Conservation (phyloP, 2,113 vertebrate genomes). For the Callospermophilus lateralis region DNA sequence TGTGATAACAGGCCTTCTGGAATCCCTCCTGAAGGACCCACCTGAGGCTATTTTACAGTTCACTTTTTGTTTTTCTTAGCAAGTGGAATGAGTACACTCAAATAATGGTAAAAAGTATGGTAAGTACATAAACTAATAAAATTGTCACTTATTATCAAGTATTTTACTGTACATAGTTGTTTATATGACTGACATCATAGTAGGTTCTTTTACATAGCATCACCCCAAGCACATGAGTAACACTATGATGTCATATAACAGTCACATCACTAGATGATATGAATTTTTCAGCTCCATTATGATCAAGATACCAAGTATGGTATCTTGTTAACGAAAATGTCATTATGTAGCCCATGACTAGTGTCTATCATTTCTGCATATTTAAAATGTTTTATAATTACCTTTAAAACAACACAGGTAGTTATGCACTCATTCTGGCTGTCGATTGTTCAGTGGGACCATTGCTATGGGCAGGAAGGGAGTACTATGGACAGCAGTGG, state of each 20-base stretch:
- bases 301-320: background rate
- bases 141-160: background rate
- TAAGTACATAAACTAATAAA: background rate
- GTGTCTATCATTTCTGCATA: background rate
- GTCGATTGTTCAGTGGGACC: background rate
- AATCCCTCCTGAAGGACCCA: too few relatives aligned
- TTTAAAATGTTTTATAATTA: background rate
- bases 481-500: conserved; percentile 8
- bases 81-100: too few relatives aligned
- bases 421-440: background rate
- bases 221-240: background rate
- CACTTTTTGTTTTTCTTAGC: too few relatives aligned
- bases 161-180: too few relatives aligned
- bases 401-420: background rate
- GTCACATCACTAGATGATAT: too few relatives aligned
- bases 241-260: background rate
- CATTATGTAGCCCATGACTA: background rate
- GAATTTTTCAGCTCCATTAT: background rate
- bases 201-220: background rate
- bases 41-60: too few relatives aligned
- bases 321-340: background rate
- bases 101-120: background rate
- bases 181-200: background rate
- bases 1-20: too few relatives aligned
- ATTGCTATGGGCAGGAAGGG: background rate